Base-by-base conservation (phyloP, 2,888 invertebrate genomes). In the Nomada ferruginata region DNA sequence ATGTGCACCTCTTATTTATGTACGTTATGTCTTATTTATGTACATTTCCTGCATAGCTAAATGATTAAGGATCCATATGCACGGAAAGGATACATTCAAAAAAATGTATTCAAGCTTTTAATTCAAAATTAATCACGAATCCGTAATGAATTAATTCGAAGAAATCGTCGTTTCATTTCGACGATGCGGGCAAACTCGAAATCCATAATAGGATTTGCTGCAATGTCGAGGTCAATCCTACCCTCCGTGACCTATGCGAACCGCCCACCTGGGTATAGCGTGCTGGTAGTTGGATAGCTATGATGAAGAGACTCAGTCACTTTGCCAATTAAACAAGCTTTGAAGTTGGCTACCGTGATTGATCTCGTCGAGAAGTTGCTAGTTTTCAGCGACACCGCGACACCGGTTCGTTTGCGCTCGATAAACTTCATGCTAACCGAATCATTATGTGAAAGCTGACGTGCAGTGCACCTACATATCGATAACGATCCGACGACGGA, bases 211-310 rank as follows among this genome's bases (percentile, higher is more conserved):
- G 42, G 42, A 64, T 50, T 26, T 15, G 2, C 53, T 36, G 59
- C 71, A 84, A 86, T 79, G 82, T 81, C 88, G 86, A 83, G 86
- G 86, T 86, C 79, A 82, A 83, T 85, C 79, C 68, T 79, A 76
- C 73, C 64, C 74, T 68, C 63, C 71, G 73, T 73, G 77, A 82
- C 78, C 77, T 75, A 71, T 75, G 79, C 59, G 68, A 84, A 75
- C 71, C 77, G 75, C 50, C 71, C 84, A 81, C 77, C 61, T 79
- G 81, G 74, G 76, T 77, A 85, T 85, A 85, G 82, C 82, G 79
- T 79, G 79, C 63, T 23, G 36, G 7, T n/a, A 26, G 36, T 36
- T 29, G 76, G 78, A 76, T 75, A 78, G 72, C 79, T 70, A 76
- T 60, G 76, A 71, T 73, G 71, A 72, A 83, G 69, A 68, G 71